Conservation (phyloP, 1,140 invertebrate species). For the Bradysia coprophila region DNA sequence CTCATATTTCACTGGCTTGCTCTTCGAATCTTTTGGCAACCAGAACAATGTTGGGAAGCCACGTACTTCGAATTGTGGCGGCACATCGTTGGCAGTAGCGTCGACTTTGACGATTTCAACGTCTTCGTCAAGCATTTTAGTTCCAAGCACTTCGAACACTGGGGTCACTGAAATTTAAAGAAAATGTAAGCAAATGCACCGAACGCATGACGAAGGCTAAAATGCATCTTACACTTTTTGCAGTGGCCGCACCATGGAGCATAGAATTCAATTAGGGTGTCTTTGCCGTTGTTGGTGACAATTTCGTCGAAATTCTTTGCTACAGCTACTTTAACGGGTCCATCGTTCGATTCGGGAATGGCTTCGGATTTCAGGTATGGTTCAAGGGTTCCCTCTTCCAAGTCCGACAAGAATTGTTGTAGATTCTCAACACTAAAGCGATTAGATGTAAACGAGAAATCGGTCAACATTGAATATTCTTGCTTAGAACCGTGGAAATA, state of each 20-base stretch:
- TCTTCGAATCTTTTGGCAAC: constrained; percentile 69
- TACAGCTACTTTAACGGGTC: constrained; percentile 79
- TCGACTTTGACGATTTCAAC: constrained; percentile 97
- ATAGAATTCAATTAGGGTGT: constrained; percentile 95
- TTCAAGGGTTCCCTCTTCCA: constrained; percentile 67
- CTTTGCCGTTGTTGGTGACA: constrained; percentile 78
- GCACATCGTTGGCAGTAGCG: constrained; percentile 96
- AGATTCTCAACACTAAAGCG: constrained; percentile 79
- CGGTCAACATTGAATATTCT: too few species aligned
- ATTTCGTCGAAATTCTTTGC: constrained; percentile 95
- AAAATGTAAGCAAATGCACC: too few species aligned
- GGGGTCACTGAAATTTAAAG: too few species aligned
- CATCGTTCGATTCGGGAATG: constrained; percentile 70
- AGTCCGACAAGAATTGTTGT: constrained; percentile 71
- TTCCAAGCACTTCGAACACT: constrained; percentile 83
- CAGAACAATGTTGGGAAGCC: constrained; percentile 98
- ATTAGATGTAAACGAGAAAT: too few species aligned
- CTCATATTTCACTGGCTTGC: constrained; percentile 79
- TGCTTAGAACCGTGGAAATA: too few species aligned
- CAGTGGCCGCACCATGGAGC: constrained; percentile 99
- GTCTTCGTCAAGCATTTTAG: constrained; percentile 74
- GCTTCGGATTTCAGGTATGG: constrained; percentile 92
- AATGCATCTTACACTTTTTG: too few species aligned
- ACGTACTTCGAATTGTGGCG: constrained; percentile 73
- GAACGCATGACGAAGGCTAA: too few species aligned